Evolutionary conservation across 2,797 vertebrate species (phyloP).

Genomic region (Crocodylus rhombifer): DNA sequence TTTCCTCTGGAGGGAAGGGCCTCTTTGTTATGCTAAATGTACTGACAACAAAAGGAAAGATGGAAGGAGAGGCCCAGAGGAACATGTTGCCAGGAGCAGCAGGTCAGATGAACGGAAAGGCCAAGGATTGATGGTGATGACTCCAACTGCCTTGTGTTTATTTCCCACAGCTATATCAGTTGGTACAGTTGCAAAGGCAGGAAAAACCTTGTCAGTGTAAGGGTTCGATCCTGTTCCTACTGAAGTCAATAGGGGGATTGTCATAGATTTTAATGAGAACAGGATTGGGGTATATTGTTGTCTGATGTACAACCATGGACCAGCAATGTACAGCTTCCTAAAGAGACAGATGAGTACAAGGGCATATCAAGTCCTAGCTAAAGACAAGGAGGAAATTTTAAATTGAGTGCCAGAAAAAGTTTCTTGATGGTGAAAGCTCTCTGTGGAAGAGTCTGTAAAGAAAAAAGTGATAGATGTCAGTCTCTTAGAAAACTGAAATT

Average conservation of each 20-base stretch:
- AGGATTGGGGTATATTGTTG: background rate
- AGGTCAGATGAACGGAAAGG: constrained; percentile 45
- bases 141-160: background rate
- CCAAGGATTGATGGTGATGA: constrained; percentile 12
- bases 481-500: background rate
- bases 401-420: background rate
- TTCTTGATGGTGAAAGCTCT: constrained; percentile 43
- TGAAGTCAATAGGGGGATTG: background rate
- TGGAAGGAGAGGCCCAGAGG: constrained; percentile 13
- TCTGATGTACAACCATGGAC: background rate
- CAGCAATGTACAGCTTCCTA: constrained; percentile 25
- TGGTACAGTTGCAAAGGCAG: constrained; percentile 33
- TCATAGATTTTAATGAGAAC: background rate
- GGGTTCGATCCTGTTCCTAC: background rate
- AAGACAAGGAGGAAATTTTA: constrained; percentile 45
- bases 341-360: constrained; percentile 57
- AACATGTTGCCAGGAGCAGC: constrained; percentile 30
- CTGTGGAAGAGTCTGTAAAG: constrained; percentile 21
- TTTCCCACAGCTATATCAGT: constrained; percentile 48
- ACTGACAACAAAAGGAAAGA: constrained; percentile 7
- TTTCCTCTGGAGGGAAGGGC: background rate
- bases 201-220: background rate
- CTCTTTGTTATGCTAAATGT: background rate
- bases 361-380: constrained; percentile 54
- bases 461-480: background rate